A percentile compares a stretch with the other conserved stretches of the same genome.
Evolutionary conservation across 2,888 invertebrate genomes (phyloP).

Genomic region (Chelonus formosanus): DNA sequence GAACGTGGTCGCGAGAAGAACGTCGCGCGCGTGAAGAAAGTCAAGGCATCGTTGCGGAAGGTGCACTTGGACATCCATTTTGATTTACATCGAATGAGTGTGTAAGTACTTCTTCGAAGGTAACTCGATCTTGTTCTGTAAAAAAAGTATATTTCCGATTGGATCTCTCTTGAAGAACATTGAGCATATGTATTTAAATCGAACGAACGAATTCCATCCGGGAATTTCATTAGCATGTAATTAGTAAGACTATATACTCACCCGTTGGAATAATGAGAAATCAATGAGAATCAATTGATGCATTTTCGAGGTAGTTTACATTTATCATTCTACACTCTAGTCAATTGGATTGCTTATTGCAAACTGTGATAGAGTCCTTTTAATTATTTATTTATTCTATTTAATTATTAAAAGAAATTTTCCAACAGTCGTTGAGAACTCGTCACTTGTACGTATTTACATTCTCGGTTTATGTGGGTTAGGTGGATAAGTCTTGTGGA

Average conservation of each 20-base stretch:
- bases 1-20: slow-evolving; percentile 24
- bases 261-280: neutral
- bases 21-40: slow-evolving; percentile 47
- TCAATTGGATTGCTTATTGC: neutral
- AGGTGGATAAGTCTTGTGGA: no score
- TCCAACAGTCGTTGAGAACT: no score
- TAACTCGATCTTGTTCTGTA: slow-evolving; percentile 9
- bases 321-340: neutral
- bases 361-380: neutral
- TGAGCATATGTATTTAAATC: slow-evolving; percentile 21
- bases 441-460: no score
- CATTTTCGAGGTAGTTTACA: slow-evolving; percentile 7
- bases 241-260: slow-evolving; percentile 15
- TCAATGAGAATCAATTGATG: slow-evolving; percentile 13
- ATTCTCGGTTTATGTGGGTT: no score
- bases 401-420: no score
- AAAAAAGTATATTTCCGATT: slow-evolving; percentile 15
- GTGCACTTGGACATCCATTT: slow-evolving; percentile 20
- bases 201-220: neutral
- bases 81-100: slow-evolving; percentile 20
- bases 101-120: slow-evolving; percentile 21
- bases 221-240: slow-evolving; percentile 27
- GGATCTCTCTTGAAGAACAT: slow-evolving; percentile 15
- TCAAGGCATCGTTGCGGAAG: slow-evolving; percentile 16
- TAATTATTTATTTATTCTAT: no score